phyloP scores from a whole-genome alignment of 92 coral and sea anemone genomes.

The Umimayanthus chanpuru region DNA sequence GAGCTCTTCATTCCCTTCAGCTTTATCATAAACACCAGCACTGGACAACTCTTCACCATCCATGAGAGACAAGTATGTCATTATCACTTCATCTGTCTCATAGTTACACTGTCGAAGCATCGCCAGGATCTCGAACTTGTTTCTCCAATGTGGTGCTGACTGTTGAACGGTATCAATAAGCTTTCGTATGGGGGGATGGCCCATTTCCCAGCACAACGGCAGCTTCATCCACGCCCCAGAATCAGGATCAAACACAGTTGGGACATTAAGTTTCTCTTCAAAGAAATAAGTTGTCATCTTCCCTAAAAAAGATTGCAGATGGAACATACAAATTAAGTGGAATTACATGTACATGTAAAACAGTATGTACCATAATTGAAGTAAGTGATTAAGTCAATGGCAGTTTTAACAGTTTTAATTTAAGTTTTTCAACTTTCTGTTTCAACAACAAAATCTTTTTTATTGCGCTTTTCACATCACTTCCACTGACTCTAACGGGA shows the following conservation, averaged over 20 bases:
- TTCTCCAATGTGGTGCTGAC: constrained; percentile 70
- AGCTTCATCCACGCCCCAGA: constrained; percentile 85
- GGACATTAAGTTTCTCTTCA: constrained; percentile 73
- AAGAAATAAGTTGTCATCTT: constrained; percentile 72
- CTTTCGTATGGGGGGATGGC: constrained; percentile 48
- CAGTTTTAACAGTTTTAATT: too few species aligned
- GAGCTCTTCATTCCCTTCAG: constrained; percentile 43
- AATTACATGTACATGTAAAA: neutral
- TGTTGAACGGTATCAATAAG: constrained; percentile 61
- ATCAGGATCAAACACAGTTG: constrained; percentile 65
- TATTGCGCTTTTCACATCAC: too few species aligned
- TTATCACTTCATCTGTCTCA: constrained; percentile 69
- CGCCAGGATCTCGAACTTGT: constrained; percentile 69
- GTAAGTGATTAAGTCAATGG: too few species aligned
- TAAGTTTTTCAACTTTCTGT: too few species aligned
- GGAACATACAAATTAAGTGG: neutral
- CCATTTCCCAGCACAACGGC: constrained; percentile 83
- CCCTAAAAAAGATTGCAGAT: constrained; percentile 45
- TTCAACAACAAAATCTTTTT: too few species aligned
- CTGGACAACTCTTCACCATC: constrained; percentile 55
- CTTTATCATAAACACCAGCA: neutral
- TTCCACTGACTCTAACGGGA: too few species aligned
- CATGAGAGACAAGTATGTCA: constrained; percentile 68
- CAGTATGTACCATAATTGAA: too few species aligned
- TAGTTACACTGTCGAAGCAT: constrained; percentile 83